A percentile compares a stretch with the other conserved stretches of the same genome.
Evolutionary conservation across 2,797 vertebrate genomes (phyloP).

Genomic region (Anas acuta): DNA sequence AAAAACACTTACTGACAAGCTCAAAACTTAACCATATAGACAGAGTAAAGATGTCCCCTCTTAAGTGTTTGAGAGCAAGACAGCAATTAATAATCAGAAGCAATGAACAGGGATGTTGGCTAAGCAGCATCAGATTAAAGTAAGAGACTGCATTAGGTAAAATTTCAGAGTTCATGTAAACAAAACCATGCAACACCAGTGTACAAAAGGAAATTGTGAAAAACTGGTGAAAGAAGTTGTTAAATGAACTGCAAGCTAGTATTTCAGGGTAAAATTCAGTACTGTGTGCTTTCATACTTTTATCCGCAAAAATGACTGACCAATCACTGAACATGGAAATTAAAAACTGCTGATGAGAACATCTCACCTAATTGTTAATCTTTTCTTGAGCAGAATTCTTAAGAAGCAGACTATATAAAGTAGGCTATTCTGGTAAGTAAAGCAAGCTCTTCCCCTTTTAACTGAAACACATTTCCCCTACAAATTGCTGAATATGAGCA

Average conservation of each 20-base stretch:
- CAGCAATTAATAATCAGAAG: not conserved
- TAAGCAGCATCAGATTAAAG: not conserved
- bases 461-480: not conserved
- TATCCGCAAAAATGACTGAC: not conserved
- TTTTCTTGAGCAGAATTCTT: not conserved
- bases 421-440: accelerated
- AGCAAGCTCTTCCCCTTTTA: not conserved
- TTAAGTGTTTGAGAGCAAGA: not conserved
- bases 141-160: not conserved
- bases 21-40: not conserved
- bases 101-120: accelerated
- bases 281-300: not conserved
- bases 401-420: not conserved
- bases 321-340: not conserved
- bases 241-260: not conserved
- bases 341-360: not conserved
- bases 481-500: not conserved
- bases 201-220: not conserved
- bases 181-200: accelerated
- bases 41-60: not conserved
- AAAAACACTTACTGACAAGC: not conserved
- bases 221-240: not conserved
- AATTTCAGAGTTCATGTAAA: not conserved
- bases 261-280: not conserved
- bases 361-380: not conserved